Base-by-base conservation (phyloP, 2,113 vertebrate genomes). In the Oophaga pumilio region DNA sequence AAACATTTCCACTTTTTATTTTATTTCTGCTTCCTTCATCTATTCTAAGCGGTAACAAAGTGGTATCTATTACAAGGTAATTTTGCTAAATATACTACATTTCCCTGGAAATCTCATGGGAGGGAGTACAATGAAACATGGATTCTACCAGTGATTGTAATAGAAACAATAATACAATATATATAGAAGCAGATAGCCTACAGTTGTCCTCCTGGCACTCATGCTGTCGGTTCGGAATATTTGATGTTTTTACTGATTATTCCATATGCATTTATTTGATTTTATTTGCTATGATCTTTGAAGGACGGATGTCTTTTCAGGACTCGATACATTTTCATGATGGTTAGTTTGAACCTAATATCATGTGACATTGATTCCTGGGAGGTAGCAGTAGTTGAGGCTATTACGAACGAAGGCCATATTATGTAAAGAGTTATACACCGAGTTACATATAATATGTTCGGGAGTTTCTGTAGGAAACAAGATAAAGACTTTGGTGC, bases 241-340 rank as follows among this genome's bases (percentile, higher is more conserved):
- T 64, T 64, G 43, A n/a, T n/a, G 5, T 11, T 49, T 62, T 62
- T 17, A 17, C 24, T 82, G 26, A 76, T 76, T n/a, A 49, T 76
- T 76, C 56, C 33, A 84, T 86, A 68, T 26, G 68, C 56, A 56
- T 78, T 78, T 78, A 50, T 68, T n/a, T 86, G 74, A 86, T 79
- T 78, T 86, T 68, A 82, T 74, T 74, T 76, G 43, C 86, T 87
- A 15, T 82, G 86, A 74, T 76, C 22, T 87, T 76, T 82, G 53
- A 82, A 87, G 68, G 86, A 74, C 68, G 59, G 82, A 12, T 87
- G 57, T 53, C 50, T 80, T 1, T 68, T 57, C n/a, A 56, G 33
- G 64, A 80, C 68, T 53, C 71, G 26, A 77, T 64, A 78, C 64
- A 26, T 78, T 64, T 64, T 80, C 12, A 76, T 52, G 68, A 82